phyloP scores from a whole-genome alignment of 2,888 invertebrate species.

The Trissoscelio sp. region DNA sequence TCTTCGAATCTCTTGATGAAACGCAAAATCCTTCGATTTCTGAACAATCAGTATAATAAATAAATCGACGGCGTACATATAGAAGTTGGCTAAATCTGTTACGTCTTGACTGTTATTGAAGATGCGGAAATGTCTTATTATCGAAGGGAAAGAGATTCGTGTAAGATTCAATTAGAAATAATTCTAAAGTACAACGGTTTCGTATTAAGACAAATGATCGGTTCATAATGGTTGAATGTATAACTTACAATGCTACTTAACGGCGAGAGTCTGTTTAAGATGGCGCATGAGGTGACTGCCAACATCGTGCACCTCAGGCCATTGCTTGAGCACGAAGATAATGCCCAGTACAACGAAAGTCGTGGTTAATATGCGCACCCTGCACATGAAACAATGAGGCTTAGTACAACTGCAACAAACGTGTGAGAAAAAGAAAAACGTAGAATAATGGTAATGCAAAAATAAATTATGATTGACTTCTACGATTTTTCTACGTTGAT shows the following conservation, averaged over 20 bases:
- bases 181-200: constrained; percentile 43
- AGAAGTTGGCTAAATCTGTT: not conserved
- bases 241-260: constrained; percentile 85
- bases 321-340: constrained; percentile 93
- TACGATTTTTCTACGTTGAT: not conserved
- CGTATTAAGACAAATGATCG: constrained; percentile 30
- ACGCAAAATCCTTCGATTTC: not conserved
- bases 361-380: constrained; percentile 94
- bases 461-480: constrained; percentile 69
- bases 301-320: constrained; percentile 94
- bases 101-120: not conserved
- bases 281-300: constrained; percentile 91
- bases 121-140: not conserved
- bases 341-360: constrained; percentile 91
- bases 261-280: constrained; percentile 91
- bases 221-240: constrained; percentile 50
- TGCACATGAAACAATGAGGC: constrained; percentile 85
- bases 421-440: constrained; percentile 72
- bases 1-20: not conserved
- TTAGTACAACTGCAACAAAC: constrained; percentile 83
- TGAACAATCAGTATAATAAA: not conserved
- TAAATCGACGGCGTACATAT: not conserved
- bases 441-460: constrained; percentile 79
- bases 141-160: constrained; percentile 31
- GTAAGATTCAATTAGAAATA: constrained; percentile 26